Evolutionary conservation across 1,140 invertebrate genomes (phyloP), one percentile per base, ranked within the genome.

Genomic region (Frieseomelitta varia): DNA sequence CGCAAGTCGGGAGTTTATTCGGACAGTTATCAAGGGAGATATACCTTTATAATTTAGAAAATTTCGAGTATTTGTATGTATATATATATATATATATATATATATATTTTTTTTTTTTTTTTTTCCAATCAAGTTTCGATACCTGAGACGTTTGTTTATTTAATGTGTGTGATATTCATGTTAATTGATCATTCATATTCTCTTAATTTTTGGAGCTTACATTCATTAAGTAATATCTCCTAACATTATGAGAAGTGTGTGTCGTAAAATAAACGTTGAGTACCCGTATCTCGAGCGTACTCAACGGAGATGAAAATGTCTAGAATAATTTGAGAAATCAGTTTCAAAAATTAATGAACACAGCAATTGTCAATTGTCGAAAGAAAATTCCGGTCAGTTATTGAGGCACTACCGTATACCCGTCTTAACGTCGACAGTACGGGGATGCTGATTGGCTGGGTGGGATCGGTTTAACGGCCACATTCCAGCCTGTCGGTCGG

Each of bases 381-480:
- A n/a, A 24, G 0, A n/a, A 61, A 61, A 61, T 61, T 24, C 58
- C 3, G 58, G n/a, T 24, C 58, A 61, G 58, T 61, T 61, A 61
- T n/a, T 24, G 24, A 24, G 24, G 12, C 24, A 65, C 27, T 65
- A 30, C 30, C 65, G 34, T 84, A 80, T 61, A 84, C 30, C 27
- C 78, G 71, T 75, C 72, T 85, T 81, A 85, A 81, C 79, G 84
- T 79, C 14, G 78, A 85, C 72, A 65, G 80, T 81, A 80, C 83
- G 17, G 81, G 78, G 84, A 88, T 85, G 80, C 81, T 87, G 84
- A 88, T 87, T 87, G 84, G 84, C 78, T 84, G 88, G 88, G 77
- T 79, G 83, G 81, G 76, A 75, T 86, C 85, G 85, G 71, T 88
- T 87, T 87, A 88, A 90, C 88, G 88, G 85, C 85, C 87, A 88